Evolutionary conservation across 2,888 invertebrate species (phyloP).

Genomic region (Amphipoea lucens): DNA sequence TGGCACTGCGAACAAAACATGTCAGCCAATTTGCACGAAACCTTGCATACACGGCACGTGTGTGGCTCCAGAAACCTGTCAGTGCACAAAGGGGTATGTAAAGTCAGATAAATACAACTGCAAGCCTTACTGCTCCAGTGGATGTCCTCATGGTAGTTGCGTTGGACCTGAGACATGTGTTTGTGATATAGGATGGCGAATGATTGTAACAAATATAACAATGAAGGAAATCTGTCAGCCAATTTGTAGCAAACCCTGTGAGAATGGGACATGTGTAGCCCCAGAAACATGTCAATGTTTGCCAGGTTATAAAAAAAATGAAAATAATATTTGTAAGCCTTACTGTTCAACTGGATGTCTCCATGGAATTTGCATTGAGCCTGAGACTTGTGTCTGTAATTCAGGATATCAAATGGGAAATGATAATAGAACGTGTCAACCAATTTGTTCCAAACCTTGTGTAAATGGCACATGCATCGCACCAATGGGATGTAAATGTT

Average conservation of each 20-base stretch:
- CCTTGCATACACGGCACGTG: conserved; percentile 38
- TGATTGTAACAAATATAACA: background rate
- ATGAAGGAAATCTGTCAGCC: conserved; percentile 26
- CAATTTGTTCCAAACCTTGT: conserved; percentile 33
- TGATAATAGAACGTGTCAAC: conserved; percentile 23
- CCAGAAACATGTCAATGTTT: conserved; percentile 30
- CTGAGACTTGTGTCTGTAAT: conserved; percentile 50
- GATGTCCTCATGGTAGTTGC: conserved; percentile 43
- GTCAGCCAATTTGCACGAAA: conserved; percentile 28
- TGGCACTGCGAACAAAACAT: no score
- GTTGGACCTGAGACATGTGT: conserved; percentile 41
- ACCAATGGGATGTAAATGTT: conserved; percentile 29
- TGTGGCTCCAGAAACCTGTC: conserved; percentile 41
- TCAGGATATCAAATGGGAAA: conserved; percentile 11
- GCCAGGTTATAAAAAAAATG: background rate
- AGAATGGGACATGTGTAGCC: conserved; percentile 25
- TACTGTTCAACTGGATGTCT: conserved; percentile 42
- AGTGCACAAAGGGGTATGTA: conserved; percentile 26
- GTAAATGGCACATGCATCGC: conserved; percentile 24
- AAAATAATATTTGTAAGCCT: conserved; percentile 34
- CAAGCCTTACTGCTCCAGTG: conserved; percentile 38
- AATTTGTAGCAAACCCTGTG: conserved; percentile 31
- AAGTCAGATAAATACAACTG: conserved; percentile 12
- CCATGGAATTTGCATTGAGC: conserved; percentile 36
- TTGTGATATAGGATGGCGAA: conserved; percentile 43